Evolutionary conservation across 2,113 vertebrate species (phyloP), one percentile per base, ranked within the genome.

Genomic region (Natator depressus): DNA sequence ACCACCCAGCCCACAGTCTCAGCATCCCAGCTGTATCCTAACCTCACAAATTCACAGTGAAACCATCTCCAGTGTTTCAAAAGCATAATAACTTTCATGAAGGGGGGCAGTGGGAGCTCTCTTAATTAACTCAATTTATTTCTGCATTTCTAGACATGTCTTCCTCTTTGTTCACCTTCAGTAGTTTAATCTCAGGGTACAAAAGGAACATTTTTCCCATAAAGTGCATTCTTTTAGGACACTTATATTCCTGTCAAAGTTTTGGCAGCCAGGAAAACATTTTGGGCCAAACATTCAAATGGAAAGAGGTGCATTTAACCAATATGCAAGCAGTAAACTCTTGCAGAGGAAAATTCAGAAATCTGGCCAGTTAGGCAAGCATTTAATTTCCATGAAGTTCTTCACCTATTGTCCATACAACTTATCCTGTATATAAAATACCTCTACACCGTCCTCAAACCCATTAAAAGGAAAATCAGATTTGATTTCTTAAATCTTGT

Each of bases 21-120:
- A 97, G 94, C 93, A 93, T 96, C 96, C 97, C 98, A 98, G 97
- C 97, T 98, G 97, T 96, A 95, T 75, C 55, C 94, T 98, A 98
- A 97, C 96, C 97, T 98, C 98, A 97, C 97, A 96, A 97, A 97
- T 94, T 96, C 96, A 94, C 90, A 97, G 91, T 79, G 82, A 98
- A 98, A 96, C 93, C 95, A 96, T 96, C 96, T 98, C 97, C 95
- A 97, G 84, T 89, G 95, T 98, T 97, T 97, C 96, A 97, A 89
- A 98, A 97, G 96, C 88, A 87, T 90, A 97, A 89, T 78, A 84
- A 90, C 95, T 97, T 97, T 96, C 96, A 96, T 95, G 93, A 96
- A 97, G 95, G 51, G 88, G 89, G 90, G 96, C 94, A 96, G 83
- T 94, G 94, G 92, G 96, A 96, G 91, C 95, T 91, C 95, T 89